Percentiles rank a stretch among this genome's conserved stretches.
Conservation (phyloP, 1,140 invertebrate genomes). For the Mamestra configurata region DNA sequence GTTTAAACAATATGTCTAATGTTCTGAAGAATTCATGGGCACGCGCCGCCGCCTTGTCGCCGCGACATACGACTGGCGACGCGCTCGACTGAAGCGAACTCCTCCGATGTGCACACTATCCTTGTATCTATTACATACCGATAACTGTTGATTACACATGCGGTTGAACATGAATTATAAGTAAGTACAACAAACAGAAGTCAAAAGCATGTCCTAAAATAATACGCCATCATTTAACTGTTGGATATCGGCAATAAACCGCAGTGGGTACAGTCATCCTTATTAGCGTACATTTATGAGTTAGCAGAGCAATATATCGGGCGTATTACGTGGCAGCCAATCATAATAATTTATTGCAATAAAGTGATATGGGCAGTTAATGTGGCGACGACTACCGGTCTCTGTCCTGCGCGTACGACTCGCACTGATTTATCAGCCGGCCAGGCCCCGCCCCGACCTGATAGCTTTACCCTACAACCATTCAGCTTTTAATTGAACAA, state of each 20-base stretch:
- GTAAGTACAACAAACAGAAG: conserved; percentile 12
- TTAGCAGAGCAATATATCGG: conserved; percentile 54
- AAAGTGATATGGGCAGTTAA: conserved; percentile 70
- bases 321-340: conserved; percentile 62
- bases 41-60: conserved; percentile 15
- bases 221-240: conserved; percentile 20
- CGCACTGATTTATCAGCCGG: conserved; percentile 54
- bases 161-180: conserved; percentile 6
- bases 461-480: conserved; percentile 56
- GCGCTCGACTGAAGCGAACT: conserved; percentile 12
- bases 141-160: conserved; percentile 23
- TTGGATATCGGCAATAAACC: conserved; percentile 57
- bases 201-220: conserved; percentile 21
- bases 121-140: conserved; percentile 33
- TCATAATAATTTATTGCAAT: conserved; percentile 78
- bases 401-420: conserved; percentile 63
- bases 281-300: conserved; percentile 70
- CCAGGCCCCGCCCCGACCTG: conserved; percentile 57
- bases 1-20: conserved; percentile 52
- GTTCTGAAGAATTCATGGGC: conserved; percentile 59
- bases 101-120: conserved; percentile 7
- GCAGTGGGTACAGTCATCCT: conserved; percentile 59
- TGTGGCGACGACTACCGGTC: conserved; percentile 54
- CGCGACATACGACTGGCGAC: conserved; percentile 32
- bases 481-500: conserved; percentile 47